phyloP scores from a whole-genome alignment of 2,888 invertebrate genomes.

The Allophyes oxyacanthae region DNA sequence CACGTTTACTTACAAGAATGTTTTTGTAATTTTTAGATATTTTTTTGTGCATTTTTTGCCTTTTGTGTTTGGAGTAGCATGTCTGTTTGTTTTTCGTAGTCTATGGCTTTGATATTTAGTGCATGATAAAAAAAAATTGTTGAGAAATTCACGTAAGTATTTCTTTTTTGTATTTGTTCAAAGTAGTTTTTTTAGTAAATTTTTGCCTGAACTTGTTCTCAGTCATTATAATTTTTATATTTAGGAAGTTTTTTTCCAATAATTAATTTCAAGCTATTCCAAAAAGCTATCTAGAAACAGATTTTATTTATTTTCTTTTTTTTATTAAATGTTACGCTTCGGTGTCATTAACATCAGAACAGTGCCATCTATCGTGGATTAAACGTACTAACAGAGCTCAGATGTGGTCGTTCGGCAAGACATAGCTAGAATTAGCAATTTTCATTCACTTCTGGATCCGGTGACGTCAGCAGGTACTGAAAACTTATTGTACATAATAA shows the following conservation, averaged over 20 bases:
- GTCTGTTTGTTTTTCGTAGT: slow-evolving; percentile 19
- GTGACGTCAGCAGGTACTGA: slow-evolving; percentile 76
- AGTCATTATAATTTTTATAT: neutral
- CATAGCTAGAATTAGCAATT: slow-evolving; percentile 75
- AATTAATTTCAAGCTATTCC: neutral
- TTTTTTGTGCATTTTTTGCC: slow-evolving; percentile 10
- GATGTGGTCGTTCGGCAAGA: slow-evolving; percentile 88
- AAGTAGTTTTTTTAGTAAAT: neutral
- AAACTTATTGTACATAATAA: slow-evolving; percentile 48
- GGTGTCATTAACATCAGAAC: slow-evolving; percentile 63
- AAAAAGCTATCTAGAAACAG: slow-evolving; percentile 43
- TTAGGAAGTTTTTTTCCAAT: neutral
- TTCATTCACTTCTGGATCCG: slow-evolving; percentile 55
- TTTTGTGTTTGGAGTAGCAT: slow-evolving; percentile 29
- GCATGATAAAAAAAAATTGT: slow-evolving; percentile 31
- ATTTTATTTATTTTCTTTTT: slow-evolving; percentile 1
- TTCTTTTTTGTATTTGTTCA: neutral
- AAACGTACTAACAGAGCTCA: slow-evolving; percentile 83
- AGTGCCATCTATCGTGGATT: slow-evolving; percentile 57
- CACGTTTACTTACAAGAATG: slow-evolving; percentile 37
- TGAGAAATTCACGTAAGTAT: slow-evolving; percentile 38
- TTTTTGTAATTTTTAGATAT: slow-evolving; percentile 6
- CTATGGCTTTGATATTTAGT: slow-evolving; percentile 18
- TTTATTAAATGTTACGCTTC: slow-evolving; percentile 67
- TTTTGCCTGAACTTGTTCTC: neutral